Base-by-base conservation (phyloP, 2,888 invertebrate species). In the Heliconius sara region DNA sequence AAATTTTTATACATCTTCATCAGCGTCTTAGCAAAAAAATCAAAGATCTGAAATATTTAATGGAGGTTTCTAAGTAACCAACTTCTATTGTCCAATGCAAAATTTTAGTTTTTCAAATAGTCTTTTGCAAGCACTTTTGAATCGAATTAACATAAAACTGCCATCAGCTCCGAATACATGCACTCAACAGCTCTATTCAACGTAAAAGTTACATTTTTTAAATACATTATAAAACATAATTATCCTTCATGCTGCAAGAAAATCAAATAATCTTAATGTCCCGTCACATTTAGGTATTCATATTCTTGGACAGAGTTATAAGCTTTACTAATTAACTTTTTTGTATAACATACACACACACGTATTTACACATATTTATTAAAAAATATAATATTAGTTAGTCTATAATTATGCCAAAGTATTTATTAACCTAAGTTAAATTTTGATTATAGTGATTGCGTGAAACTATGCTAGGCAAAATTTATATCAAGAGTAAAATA, bases 361-460 rank as follows among this genome's bases (percentile, higher is more conserved):
- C 52, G 10, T 4, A 60, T 3, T n/a, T 10, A 60, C 60, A 60
- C 25, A 63, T 12, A 25, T 65, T 13, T 65, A 65, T 65, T n/a
- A 12, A 25, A 63, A 19, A 39, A 4, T 3, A 47, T 52, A 3
- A 66, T 0, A 22, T 19, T 39, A 68, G 39, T n/a, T n/a, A 39
- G n/a, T 39, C 12, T 25, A 13, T 25, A 70, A 43, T 7, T 16
- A 25, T 25, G 3, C 12, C 43, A 70, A 70, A 47, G 2, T 70
- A 39, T 12, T 16, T 27, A 60, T 27, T 27, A 13, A 0, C 6
- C 34, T 67, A 43, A 57, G 3, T 68, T 12, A 12, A 63, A 65
- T 27, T 47, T 71, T 52, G 66, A 82, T 80, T 77, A 60, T 19
- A 74, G 22, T 13, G 43, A 66, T 79, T 60, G 78, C 81, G 80